Conservation (phyloP, 53 echinoderm and acorn worm species). For the Crossaster papposus region DNA sequence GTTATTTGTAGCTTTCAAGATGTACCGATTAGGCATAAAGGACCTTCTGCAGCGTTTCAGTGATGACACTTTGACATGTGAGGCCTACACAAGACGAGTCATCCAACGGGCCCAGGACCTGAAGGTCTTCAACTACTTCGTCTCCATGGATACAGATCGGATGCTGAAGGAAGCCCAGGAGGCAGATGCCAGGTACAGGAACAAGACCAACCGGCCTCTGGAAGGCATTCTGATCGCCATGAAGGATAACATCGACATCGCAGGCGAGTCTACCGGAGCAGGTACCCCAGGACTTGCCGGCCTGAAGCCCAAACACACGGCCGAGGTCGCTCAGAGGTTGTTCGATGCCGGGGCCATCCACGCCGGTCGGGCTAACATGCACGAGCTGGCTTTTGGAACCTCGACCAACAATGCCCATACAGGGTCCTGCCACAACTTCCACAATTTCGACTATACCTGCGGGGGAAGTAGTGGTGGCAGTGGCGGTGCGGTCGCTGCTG, state of each 20-base stretch:
- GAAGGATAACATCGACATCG: constrained; percentile 58
- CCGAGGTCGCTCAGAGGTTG: constrained; percentile 40
- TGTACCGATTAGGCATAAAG: constrained; percentile 30
- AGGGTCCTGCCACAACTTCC: constrained; percentile 29
- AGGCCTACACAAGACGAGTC: constrained; percentile 33
- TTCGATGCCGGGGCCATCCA: constrained; percentile 48
- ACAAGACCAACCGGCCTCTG: constrained; percentile 55
- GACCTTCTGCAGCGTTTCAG: constrained; percentile 33
- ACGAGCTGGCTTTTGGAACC: constrained; percentile 28
- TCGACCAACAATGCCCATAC: constrained; percentile 14
- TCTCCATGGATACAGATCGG: constrained; percentile 45
- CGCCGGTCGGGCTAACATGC: constrained; percentile 46
- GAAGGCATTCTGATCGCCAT: constrained; percentile 51
- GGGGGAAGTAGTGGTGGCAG: constrained; percentile 52
- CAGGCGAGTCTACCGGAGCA: constrained; percentile 43
- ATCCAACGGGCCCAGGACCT: constrained; percentile 53
- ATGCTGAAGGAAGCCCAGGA: constrained; percentile 50
- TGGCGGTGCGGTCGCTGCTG: constrained; percentile 40
- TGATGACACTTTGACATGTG: constrained; percentile 38
- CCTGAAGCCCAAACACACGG: constrained; percentile 44
- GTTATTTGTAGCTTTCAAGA: background rate
- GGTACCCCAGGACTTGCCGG: constrained; percentile 50
- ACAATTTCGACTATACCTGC: constrained; percentile 49
- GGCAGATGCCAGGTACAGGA: constrained; percentile 55
- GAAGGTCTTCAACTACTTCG: constrained; percentile 57